Evolutionary conservation across 2,888 invertebrate genomes (phyloP).

Genomic region (Drosophila borborema): DNA sequence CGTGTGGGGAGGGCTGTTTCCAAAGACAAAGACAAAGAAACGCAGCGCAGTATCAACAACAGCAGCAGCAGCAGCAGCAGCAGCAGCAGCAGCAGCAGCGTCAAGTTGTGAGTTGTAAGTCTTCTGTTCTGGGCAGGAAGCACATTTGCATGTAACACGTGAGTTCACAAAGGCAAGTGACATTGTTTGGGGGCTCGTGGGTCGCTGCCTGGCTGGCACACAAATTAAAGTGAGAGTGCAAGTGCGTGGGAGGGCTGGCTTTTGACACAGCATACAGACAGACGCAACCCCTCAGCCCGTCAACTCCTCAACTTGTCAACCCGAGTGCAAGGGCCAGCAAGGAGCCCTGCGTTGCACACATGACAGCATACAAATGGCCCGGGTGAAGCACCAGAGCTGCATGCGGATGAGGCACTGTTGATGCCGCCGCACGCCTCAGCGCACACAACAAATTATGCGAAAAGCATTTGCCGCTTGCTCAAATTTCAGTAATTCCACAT

Average conservation of each 20-base stretch:
- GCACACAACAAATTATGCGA: constrained; percentile 77
- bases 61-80: constrained; percentile 27
- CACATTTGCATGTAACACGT: constrained; percentile 78
- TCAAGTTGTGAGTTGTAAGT: constrained; percentile 50
- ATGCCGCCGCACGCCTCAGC: constrained; percentile 60
- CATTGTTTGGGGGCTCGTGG: constrained; percentile 70
- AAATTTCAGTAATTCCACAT: constrained; percentile 55
- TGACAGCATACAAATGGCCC: constrained; percentile 58
- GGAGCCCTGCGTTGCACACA: constrained; percentile 23
- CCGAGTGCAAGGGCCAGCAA: not conserved
- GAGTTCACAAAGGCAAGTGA: constrained; percentile 77
- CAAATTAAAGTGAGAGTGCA: constrained; percentile 77
- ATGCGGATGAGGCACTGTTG: constrained; percentile 27
- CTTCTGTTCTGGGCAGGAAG: constrained; percentile 61
- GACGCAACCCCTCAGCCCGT: constrained; percentile 10
- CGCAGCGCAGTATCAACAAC: constrained; percentile 32
- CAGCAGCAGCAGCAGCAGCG: constrained; percentile 27
- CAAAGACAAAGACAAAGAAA: constrained; percentile 57
- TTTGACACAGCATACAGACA: constrained; percentile 39
- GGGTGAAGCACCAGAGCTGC: constrained; percentile 12
- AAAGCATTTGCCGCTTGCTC: constrained; percentile 68
- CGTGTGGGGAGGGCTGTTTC: constrained; percentile 17
- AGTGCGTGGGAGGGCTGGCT: constrained; percentile 51
- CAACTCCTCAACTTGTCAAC: constrained; percentile 1
- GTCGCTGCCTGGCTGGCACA: constrained; percentile 70